Conservation (phyloP, 2,888 invertebrate species). For the Plebejus melissa region DNA sequence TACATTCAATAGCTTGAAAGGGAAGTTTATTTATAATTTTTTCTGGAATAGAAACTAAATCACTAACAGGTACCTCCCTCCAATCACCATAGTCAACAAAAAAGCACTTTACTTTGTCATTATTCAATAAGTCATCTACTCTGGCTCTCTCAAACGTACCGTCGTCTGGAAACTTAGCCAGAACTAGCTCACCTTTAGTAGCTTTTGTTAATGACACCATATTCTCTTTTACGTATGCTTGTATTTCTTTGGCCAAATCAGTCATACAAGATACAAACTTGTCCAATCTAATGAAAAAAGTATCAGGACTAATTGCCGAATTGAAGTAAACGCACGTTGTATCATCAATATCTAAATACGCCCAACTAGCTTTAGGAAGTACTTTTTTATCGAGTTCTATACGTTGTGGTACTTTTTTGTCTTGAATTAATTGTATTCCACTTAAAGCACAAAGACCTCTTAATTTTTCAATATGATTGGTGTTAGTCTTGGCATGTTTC, state of each 20-base stretch:
- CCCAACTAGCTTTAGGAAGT: slow-evolving; percentile 57
- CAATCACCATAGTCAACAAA: slow-evolving; percentile 83
- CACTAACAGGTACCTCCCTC: slow-evolving; percentile 53
- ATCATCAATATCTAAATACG: slow-evolving; percentile 64
- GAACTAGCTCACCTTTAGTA: slow-evolving; percentile 62
- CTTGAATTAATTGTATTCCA: slow-evolving; percentile 36
- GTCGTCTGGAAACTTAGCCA: slow-evolving; percentile 72
- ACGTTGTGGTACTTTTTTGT: slow-evolving; percentile 37
- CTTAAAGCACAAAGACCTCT: slow-evolving; percentile 62
- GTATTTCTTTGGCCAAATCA: slow-evolving; percentile 60
- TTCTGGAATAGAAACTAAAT: slow-evolving; percentile 70
- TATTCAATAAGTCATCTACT: slow-evolving; percentile 51
- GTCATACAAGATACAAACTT: slow-evolving; percentile 66
- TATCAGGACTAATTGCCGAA: slow-evolving; percentile 61
- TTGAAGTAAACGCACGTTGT: slow-evolving; percentile 64
- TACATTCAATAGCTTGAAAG: slow-evolving; percentile 82
- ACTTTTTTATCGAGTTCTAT: slow-evolving; percentile 38
- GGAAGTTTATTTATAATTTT: slow-evolving; percentile 75
- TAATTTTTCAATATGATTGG: slow-evolving; percentile 70
- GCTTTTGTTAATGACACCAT: slow-evolving; percentile 44
- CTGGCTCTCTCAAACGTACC: slow-evolving; percentile 64
- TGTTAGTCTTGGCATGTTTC: slow-evolving; percentile 58
- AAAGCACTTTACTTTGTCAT: slow-evolving; percentile 73
- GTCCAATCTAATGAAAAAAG: slow-evolving; percentile 69
- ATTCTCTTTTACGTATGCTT: slow-evolving; percentile 49